Percentiles rank a stretch among this genome's conserved stretches.
phyloP scores from a whole-genome alignment of 2,113 vertebrate species.

The Gobio gobio region DNA sequence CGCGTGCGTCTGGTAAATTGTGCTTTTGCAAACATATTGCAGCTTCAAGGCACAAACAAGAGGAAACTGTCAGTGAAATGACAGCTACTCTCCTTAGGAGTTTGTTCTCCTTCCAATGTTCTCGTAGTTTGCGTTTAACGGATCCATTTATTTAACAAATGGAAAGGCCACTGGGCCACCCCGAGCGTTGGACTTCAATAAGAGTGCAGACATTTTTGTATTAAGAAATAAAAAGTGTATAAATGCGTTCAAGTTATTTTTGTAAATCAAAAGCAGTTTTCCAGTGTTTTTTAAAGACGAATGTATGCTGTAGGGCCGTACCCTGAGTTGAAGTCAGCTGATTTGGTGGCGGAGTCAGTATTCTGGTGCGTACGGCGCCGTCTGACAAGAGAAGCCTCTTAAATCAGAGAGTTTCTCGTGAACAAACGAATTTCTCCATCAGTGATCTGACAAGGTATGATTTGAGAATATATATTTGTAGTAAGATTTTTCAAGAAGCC shows the following conservation, averaged over 20 bases:
- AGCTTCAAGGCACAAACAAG: slow-evolving; percentile 43
- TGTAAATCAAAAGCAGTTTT: slow-evolving; percentile 75
- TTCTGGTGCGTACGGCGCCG: slow-evolving; percentile 57
- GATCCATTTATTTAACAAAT: slow-evolving; percentile 54
- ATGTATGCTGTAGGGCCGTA: slow-evolving; percentile 70
- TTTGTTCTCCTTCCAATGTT: slow-evolving; percentile 57
- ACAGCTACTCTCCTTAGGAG: slow-evolving; percentile 48
- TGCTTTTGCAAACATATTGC: slow-evolving; percentile 48
- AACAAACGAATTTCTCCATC: slow-evolving; percentile 69
- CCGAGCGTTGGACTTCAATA: slow-evolving; percentile 57
- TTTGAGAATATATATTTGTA: slow-evolving; percentile 77
- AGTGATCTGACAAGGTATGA: slow-evolving; percentile 65
- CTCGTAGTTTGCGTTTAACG: slow-evolving; percentile 52
- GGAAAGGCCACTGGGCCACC: slow-evolving; percentile 55
- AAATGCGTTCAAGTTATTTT: slow-evolving; percentile 80
- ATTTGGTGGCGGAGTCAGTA: slow-evolving; percentile 55
- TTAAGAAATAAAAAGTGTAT: slow-evolving; percentile 63
- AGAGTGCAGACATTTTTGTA: slow-evolving; percentile 67
- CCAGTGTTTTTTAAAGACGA: slow-evolving; percentile 77
- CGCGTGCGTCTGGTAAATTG: slow-evolving; percentile 4
- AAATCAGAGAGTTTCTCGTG: slow-evolving; percentile 56
- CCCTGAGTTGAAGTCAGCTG: slow-evolving; percentile 48
- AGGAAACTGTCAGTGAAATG: slow-evolving; percentile 45
- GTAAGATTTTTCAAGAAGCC: slow-evolving; percentile 67
- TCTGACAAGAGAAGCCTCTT: slow-evolving; percentile 59